Conservation (phyloP, 2,888 invertebrate genomes). For the Alloscopus bannaensis region DNA sequence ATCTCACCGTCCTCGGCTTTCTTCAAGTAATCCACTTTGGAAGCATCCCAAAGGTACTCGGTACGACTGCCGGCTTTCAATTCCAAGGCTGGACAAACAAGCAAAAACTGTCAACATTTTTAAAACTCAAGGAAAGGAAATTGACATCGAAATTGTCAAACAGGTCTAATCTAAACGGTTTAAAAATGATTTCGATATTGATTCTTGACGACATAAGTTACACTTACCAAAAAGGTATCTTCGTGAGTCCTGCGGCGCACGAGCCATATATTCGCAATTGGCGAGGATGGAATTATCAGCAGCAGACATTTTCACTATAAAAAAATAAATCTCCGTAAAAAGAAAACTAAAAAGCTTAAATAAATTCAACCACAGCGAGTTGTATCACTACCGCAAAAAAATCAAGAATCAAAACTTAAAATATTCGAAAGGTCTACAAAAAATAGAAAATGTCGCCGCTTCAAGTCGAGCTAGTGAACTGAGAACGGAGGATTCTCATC, state of each 20-base stretch:
- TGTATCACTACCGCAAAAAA: too few species aligned
- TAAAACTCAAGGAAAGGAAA: neutral
- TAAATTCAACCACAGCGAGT: too few species aligned
- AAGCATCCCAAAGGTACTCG: neutral
- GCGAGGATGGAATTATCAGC: slow-evolving; percentile 4
- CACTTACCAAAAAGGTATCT: slow-evolving; percentile 49
- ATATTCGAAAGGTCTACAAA: too few species aligned
- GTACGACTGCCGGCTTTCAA: neutral
- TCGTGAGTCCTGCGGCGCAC: slow-evolving; percentile 3
- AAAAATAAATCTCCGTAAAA: neutral
- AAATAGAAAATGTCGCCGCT: too few species aligned
- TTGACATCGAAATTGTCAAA: neutral
- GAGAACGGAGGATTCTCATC: too few species aligned
- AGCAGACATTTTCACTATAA: slow-evolving; percentile 13
- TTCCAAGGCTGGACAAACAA: neutral
- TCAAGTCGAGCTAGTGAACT: too few species aligned
- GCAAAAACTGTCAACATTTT: neutral
- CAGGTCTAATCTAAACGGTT: too few species aligned
- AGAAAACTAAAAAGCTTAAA: slow-evolving; percentile 6
- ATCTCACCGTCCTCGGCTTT: slow-evolving; percentile 1
- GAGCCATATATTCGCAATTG: neutral
- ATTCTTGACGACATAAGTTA: too few species aligned
- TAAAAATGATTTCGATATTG: too few species aligned
- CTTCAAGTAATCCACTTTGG: neutral
- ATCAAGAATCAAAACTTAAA: too few species aligned